Conservation (phyloP, 2,113 vertebrate genomes). For the Lipophrys pholis region DNA sequence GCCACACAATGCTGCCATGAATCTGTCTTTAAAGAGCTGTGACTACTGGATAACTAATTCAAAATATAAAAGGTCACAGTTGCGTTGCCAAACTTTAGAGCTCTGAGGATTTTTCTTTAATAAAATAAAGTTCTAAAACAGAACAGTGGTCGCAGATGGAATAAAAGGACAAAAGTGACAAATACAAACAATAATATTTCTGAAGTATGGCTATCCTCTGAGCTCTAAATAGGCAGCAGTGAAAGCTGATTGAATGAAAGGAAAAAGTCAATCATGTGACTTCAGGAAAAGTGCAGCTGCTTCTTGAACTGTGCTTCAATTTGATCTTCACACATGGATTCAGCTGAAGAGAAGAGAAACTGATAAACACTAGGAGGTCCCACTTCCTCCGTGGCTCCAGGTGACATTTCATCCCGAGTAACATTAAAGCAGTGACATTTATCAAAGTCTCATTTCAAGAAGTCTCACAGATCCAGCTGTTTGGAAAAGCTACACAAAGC, state of each 20-base stretch:
- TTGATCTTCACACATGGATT: background rate
- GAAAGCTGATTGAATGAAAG: constrained; percentile 14
- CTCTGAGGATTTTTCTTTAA: constrained; percentile 45
- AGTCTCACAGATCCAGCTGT: constrained; percentile 42
- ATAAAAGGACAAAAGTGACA: background rate
- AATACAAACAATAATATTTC: background rate
- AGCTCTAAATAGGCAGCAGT: constrained; percentile 37
- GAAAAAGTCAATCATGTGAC: constrained; percentile 14
- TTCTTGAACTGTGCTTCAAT: constrained; percentile 32
- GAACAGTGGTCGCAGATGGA: background rate
- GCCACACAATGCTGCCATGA: constrained; percentile 44
- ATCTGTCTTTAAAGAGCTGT: background rate
- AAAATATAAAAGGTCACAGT: constrained; percentile 1
- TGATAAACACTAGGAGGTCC: constrained; percentile 2
- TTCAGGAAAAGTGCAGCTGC: constrained; percentile 24
- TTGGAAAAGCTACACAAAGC: constrained; percentile 44
- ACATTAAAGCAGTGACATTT: constrained; percentile 25
- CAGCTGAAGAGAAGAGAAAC: background rate
- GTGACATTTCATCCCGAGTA: constrained; percentile 7
- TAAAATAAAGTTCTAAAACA: background rate
- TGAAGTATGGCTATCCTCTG: constrained; percentile 35
- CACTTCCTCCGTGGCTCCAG: constrained; percentile 16
- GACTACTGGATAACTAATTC: background rate
- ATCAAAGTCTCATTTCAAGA: constrained; percentile 31
- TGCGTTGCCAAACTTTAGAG: constrained; percentile 13